Percentiles rank a stretch among this genome's conserved stretches.
Evolutionary conservation across 2,113 vertebrate genomes (phyloP).

Genomic region (Atrichornis clamosus): DNA sequence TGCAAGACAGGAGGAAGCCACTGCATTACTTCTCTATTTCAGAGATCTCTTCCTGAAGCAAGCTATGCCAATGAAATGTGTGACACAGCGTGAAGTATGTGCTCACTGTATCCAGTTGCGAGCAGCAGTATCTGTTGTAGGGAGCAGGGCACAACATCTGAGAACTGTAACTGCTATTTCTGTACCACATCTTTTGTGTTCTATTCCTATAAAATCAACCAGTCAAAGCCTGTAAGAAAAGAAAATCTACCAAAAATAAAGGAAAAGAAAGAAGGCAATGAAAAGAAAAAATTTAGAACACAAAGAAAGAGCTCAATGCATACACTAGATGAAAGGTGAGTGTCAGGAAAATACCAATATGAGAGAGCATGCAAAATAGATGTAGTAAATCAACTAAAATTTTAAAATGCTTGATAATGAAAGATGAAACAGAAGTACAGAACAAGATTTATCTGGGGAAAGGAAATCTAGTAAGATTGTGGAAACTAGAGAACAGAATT

Average conservation of each 20-base stretch:
- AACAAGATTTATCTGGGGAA: background rate
- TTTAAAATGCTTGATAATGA: background rate
- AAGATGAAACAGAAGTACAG: background rate
- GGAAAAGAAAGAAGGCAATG: background rate
- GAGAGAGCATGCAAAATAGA: background rate
- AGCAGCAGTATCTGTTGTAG: background rate
- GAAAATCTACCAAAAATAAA: background rate
- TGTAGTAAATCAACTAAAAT: background rate
- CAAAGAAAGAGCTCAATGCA: background rate
- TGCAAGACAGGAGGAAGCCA: background rate
- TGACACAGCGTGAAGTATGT: accelerated
- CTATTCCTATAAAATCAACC: background rate
- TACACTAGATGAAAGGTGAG: background rate
- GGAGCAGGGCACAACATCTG: background rate
- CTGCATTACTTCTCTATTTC: background rate
- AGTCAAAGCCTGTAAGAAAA: background rate
- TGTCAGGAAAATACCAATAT: background rate
- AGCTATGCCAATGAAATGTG: background rate
- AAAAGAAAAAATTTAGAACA: background rate
- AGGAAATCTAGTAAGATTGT: background rate
- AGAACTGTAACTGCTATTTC: background rate
- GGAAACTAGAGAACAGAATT: background rate
- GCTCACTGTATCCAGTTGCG: background rate
- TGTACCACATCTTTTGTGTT: background rate
- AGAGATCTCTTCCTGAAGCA: background rate